Evolutionary conservation across 2,888 invertebrate genomes (phyloP).

Genomic region (Hedya salicella): DNA sequence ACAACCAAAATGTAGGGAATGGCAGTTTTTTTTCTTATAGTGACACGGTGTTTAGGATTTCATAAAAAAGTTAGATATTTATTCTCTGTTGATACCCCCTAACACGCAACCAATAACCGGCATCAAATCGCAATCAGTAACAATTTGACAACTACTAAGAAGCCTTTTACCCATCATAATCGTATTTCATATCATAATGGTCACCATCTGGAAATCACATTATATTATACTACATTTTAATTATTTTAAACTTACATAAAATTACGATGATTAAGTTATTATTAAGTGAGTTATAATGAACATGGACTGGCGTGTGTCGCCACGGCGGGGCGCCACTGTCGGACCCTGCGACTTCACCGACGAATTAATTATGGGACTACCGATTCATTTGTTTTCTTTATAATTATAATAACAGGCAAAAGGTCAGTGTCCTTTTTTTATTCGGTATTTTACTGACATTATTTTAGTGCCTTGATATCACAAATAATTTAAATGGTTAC

Average conservation of each 20-base stretch:
- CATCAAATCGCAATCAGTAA: constrained; percentile 38
- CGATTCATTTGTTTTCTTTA: constrained; percentile 35
- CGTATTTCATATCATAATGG: constrained; percentile 36
- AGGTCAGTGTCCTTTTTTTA: neutral
- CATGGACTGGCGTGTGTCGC: constrained; percentile 53
- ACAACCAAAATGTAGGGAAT: too few species aligned
- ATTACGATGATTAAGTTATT: constrained; percentile 50
- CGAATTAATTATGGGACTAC: constrained; percentile 62
- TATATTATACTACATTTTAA: constrained; percentile 41
- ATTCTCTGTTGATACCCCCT: constrained; percentile 32
- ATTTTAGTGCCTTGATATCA: too few species aligned
- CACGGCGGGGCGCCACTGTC: constrained; percentile 62
- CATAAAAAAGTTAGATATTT: neutral
- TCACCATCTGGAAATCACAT: constrained; percentile 37
- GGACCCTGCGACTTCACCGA: constrained; percentile 60
- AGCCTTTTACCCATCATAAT: constrained; percentile 24
- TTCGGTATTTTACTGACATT: too few species aligned
- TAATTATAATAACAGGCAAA: constrained; percentile 18
- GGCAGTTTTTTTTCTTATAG: too few species aligned
- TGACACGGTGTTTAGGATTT: too few species aligned
- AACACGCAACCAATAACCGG: constrained; percentile 19
- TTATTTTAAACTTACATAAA: constrained; percentile 40
- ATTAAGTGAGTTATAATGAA: constrained; percentile 52
- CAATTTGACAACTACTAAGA: constrained; percentile 27
- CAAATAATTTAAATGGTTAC: too few species aligned